Conservation (phyloP, 2,797 vertebrate genomes). For the Sternarchorhynchus goeldii region DNA sequence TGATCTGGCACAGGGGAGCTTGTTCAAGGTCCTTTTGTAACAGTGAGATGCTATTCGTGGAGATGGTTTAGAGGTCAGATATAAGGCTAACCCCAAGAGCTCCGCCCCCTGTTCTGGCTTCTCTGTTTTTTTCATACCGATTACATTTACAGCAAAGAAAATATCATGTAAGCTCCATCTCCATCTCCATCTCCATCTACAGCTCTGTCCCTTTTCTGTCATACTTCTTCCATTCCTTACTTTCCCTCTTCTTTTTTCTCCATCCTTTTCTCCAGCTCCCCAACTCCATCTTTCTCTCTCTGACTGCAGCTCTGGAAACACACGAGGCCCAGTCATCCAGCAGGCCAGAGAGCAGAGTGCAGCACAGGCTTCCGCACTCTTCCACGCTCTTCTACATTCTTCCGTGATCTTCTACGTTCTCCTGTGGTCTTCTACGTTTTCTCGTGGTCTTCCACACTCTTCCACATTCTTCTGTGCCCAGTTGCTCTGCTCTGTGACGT, state of each 20-base stretch:
- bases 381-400: no score
- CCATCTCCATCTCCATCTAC: conserved; percentile 2
- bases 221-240: not conserved
- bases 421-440: no score
- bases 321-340: no score
- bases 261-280: conserved; percentile 1
- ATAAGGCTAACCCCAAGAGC: conserved; percentile 29
- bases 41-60: conserved; percentile 27
- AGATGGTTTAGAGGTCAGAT: conserved; percentile 34
- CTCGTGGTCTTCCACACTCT: no score
- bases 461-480: no score
- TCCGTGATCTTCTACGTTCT: no score
- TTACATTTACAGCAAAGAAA: conserved; percentile 15
- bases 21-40: conserved; percentile 26
- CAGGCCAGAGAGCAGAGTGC: no score
- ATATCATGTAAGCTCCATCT: not conserved
- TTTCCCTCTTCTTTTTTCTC: not conserved
- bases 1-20: conserved; percentile 36
- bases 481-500: no score
- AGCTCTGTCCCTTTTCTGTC: no score
- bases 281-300: not conserved
- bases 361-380: no score
- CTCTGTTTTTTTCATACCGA: conserved; percentile 13
- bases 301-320: no score
- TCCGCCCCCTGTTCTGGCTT: conserved; percentile 11